Base-by-base conservation (phyloP, 2,797 vertebrate species). In the Strix occidentalis region DNA sequence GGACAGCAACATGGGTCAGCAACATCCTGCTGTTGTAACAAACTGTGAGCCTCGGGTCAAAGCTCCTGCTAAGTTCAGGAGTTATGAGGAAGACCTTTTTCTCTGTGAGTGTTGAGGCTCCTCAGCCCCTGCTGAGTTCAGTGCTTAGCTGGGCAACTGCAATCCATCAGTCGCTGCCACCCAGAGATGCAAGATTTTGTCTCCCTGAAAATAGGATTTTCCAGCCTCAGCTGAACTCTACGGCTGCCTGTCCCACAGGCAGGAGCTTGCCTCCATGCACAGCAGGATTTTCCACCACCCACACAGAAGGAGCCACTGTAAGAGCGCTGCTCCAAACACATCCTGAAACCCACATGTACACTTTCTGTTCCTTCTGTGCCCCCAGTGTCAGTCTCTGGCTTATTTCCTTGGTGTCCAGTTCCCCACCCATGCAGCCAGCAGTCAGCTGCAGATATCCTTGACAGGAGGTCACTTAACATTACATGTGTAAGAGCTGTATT, bases 241-340 rank as follows among this genome's bases (percentile, higher is more conserved):
- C 75, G 37, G 31, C 28, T 0, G 4, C 14, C 4, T 46, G 54
- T 50, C 16, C 50, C 29, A 20, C 1, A 8, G 35, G 33, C 28
- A 74, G 43, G 11, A 72, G 4, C 7, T 63, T 76, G 11, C 19
- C 41, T 79, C 23, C 16, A 5, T 3, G 53, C 23, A n/a, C 41
- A 29, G 41, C 54, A 58, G 70, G 33, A 79, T 43, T 39, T 23
- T 45, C 33, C 11, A 45, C 26, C 23, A 56, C 19, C 5, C 5
- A 0, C 37, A 16, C 2, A 48, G 37, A 29, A 58, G 46, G 29
- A 79, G 4, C 0, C 7, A 33, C 43, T 41, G 20, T 8, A 58
- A 70, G 20, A 65, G 13, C 0, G 1, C 43, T 68, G 43, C 35
- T 68, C 26, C 39, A 76, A 74, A n/a, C 16, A 33, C 1, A 0